Evolutionary conservation across 2,113 vertebrate species (phyloP).

Genomic region (Himantopus leucocephalus): DNA sequence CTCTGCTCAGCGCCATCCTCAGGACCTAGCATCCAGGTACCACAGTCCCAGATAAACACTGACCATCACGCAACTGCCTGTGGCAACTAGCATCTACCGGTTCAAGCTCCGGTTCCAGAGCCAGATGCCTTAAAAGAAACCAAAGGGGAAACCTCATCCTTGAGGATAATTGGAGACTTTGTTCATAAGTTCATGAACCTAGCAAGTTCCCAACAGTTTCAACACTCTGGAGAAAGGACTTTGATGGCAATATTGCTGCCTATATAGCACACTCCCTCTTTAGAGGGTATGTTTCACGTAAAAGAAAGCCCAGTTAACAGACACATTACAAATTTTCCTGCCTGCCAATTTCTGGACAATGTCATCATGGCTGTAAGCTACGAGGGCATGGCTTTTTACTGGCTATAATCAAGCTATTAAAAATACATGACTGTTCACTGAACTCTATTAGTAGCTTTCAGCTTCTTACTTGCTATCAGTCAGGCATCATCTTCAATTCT

Average conservation of each 20-base stretch:
- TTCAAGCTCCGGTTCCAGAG: neutral
- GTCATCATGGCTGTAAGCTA: neutral
- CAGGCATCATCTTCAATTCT: neutral
- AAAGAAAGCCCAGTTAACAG: neutral
- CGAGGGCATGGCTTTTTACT: neutral
- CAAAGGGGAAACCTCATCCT: neutral
- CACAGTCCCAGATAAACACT: neutral
- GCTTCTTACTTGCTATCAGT: neutral
- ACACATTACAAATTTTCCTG: neutral
- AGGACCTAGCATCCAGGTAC: no score
- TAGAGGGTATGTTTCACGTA: neutral
- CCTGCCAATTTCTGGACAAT: neutral
- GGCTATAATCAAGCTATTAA: neutral
- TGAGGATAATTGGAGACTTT: neutral
- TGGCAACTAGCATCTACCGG: rapidly evolving
- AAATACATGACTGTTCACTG: neutral
- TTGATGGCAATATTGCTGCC: neutral
- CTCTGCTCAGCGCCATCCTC: neutral
- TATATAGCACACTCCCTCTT: neutral
- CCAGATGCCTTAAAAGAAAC: neutral
- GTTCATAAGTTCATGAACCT: neutral
- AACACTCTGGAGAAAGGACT: neutral
- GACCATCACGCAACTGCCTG: neutral
- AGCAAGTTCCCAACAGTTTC: neutral
- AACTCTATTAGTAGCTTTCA: neutral